phyloP scores from a whole-genome alignment of 2,888 invertebrate genomes.

The Nomada fabriciana region DNA sequence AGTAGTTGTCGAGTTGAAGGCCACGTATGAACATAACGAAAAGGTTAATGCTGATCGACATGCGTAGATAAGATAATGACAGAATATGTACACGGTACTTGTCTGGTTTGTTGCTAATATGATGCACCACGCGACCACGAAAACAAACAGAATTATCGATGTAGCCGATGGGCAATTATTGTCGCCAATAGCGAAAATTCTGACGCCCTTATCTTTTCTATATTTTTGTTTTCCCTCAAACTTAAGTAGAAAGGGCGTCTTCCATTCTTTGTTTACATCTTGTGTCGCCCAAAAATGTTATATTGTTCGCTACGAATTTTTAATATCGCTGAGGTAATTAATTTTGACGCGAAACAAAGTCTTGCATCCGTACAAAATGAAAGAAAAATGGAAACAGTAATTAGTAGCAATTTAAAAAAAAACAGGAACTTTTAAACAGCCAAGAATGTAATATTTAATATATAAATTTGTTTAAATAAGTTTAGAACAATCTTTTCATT shows the following conservation, averaged over 20 bases:
- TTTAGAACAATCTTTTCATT: background rate
- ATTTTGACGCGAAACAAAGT: too few species aligned
- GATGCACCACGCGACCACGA: background rate
- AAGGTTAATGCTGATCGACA: slow-evolving; percentile 61
- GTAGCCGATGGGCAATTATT: background rate
- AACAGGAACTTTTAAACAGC: too few species aligned
- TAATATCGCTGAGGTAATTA: too few species aligned
- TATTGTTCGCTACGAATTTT: too few species aligned
- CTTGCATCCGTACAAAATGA: too few species aligned
- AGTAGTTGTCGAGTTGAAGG: slow-evolving; percentile 48
- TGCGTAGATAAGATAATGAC: slow-evolving; percentile 68
- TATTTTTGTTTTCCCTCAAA: background rate
- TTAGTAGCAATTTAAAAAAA: too few species aligned
- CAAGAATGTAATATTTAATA: too few species aligned
- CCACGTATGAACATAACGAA: slow-evolving; percentile 40
- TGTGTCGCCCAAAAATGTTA: too few species aligned
- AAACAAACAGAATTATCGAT: slow-evolving; percentile 4
- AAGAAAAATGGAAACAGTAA: too few species aligned
- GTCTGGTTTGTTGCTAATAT: slow-evolving; percentile 14
- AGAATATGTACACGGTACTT: slow-evolving; percentile 20
- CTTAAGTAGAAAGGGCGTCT: too few species aligned
- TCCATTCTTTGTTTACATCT: too few species aligned
- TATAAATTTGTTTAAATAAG: background rate
- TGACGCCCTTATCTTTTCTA: background rate
- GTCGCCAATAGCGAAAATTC: background rate